Evolutionary conservation across 1,140 invertebrate species (phyloP).

Genomic region (Anastrepha obliqua): DNA sequence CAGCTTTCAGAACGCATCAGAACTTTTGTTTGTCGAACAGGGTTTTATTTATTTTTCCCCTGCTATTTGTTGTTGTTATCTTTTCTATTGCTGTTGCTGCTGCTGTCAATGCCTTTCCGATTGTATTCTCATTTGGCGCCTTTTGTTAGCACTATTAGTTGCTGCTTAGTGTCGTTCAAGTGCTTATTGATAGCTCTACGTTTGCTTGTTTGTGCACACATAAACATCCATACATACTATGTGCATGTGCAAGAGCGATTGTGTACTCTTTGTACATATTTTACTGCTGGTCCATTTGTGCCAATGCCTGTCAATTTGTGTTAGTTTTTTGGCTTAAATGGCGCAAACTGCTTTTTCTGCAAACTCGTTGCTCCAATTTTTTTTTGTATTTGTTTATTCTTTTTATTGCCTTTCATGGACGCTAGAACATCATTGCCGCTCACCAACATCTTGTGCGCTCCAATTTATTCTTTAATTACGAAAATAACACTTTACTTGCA

Average conservation of each 20-base stretch:
- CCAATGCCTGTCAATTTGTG: conserved; percentile 34
- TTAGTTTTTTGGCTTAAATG: conserved; percentile 33
- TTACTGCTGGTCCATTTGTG: conserved; percentile 39
- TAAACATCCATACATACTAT: too few relatives aligned
- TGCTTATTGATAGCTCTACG: conserved; percentile 5
- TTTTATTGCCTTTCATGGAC: not conserved
- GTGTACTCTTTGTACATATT: not conserved
- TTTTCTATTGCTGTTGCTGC: too few relatives aligned
- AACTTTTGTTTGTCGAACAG: too few relatives aligned
- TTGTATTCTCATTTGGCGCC: conserved; percentile 36
- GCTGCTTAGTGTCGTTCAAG: conserved; percentile 30
- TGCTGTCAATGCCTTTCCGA: not conserved
- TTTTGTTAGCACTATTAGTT: conserved; percentile 42
- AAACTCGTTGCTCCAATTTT: not conserved
- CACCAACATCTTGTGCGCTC: not conserved
- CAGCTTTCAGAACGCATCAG: too few relatives aligned
- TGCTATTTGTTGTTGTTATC: too few relatives aligned
- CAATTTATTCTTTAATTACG: conserved; percentile 4
- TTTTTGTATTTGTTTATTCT: not conserved
- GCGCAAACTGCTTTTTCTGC: not conserved
- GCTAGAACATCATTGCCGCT: not conserved
- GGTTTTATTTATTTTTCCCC: too few relatives aligned
- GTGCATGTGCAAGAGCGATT: not conserved
- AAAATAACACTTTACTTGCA: conserved; percentile 2
- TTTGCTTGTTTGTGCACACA: not conserved